Evolutionary conservation across 2,113 vertebrate species (phyloP), one percentile per base, ranked within the genome.

Genomic region (Oenanthe melanoleuca): DNA sequence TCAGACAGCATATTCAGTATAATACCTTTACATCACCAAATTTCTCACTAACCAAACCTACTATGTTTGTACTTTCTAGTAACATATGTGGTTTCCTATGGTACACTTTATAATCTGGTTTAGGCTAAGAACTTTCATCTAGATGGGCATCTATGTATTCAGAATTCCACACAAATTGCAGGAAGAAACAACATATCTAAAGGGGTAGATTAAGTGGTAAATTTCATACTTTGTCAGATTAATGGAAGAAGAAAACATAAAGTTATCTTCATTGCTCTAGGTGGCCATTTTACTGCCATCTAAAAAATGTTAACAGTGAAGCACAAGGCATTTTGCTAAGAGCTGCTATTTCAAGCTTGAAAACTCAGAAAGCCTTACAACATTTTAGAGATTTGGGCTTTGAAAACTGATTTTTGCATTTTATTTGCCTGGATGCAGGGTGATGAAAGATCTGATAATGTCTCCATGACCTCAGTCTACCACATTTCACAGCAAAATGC

Each of bases 211-310:
- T 96, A 97, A 97, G 95, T 59, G 82, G 86, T 67, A 95, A 83
- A 97, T 97, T 97, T 98, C 96, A 89, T 96, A 96, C 91, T 97
- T 97, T 96, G 89, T 97, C 97, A 97, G 92, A 93, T 92, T 97
- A 97, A 97, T 90, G 90, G 94, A 96, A 97, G 96, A 94, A 60
- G 70, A 97, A 98, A 98, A 97, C 86, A 95, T 92, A 97, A 97
- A 98, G 90, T 95, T 95, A 95, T 96, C 93, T 81, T 86, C 70
- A 92, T 95, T 97, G 95, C 88, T 96, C 92, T 69, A 89, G 95
- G 88, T 94, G 87, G 96, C 95, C 92, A 96, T 96, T 94, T 91
- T 96, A 86, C 89, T 95, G 93, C 94, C 89, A 65, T 95, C 92
- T 93, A 95, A 96, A 82, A 95, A 93, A 96, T 70, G 86, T 84